Evolutionary conservation across 2,888 invertebrate genomes (phyloP).

Genomic region (Euzetes globulus): DNA sequence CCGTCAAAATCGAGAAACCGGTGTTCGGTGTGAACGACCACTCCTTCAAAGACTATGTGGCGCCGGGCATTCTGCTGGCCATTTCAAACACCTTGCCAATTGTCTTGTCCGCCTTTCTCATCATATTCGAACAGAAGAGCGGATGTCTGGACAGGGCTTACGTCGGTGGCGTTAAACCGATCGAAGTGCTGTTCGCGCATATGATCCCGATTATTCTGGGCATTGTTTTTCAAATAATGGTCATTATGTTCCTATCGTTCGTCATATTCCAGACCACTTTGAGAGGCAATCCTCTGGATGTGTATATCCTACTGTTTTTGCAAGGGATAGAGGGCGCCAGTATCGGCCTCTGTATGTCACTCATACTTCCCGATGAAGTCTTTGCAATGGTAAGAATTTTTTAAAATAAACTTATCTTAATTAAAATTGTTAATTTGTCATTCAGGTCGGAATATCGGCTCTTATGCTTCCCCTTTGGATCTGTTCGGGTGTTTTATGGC

Average conservation of each 20-base stretch:
- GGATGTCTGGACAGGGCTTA: constrained; percentile 83
- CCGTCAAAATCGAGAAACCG: constrained; percentile 43
- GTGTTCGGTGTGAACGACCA: constrained; percentile 54
- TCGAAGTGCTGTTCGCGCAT: constrained; percentile 49
- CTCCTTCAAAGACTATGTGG: constrained; percentile 89
- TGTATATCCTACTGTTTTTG: constrained; percentile 71
- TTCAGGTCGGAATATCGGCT: constrained; percentile 21
- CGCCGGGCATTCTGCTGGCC: constrained; percentile 77
- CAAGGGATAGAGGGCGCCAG: constrained; percentile 94
- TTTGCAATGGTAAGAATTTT: constrained; percentile 68
- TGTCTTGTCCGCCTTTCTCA: constrained; percentile 79
- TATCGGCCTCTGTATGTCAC: constrained; percentile 87
- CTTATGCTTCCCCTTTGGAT: constrained; percentile 27
- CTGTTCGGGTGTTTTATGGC: constrained; percentile 78
- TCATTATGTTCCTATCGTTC: constrained; percentile 84
- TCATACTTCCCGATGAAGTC: constrained; percentile 80
- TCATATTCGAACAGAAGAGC: constrained; percentile 82
- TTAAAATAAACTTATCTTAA: background rate
- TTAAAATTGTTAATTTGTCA: background rate
- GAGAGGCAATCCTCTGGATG: constrained; percentile 76
- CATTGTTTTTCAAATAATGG: constrained; percentile 76
- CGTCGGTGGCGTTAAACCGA: constrained; percentile 43
- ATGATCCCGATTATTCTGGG: constrained; percentile 82
- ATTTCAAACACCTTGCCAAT: constrained; percentile 91
- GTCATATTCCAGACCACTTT: constrained; percentile 79